Evolutionary conservation across 1,140 invertebrate species (phyloP).

Genomic region (Drosophila bocqueti): DNA sequence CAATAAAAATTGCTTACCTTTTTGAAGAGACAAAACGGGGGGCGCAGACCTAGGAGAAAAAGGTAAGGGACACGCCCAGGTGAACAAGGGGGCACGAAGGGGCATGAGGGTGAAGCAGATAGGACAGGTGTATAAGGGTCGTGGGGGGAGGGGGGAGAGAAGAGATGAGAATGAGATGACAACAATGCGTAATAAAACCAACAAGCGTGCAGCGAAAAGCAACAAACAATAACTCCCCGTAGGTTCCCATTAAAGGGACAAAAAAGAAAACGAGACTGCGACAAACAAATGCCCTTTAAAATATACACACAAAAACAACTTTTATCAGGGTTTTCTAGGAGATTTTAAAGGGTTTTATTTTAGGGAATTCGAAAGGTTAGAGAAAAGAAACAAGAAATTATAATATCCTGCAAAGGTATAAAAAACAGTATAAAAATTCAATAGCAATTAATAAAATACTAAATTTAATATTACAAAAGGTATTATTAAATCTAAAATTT

Average conservation of each 20-base stretch:
- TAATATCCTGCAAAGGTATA: too few species aligned
- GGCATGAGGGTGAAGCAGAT: not conserved
- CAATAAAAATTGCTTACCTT: slow-evolving; percentile 75
- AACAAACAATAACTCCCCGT: slow-evolving; percentile 35
- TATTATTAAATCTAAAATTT: too few species aligned
- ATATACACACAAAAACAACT: not conserved
- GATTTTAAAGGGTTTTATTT: not conserved
- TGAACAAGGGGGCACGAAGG: not conserved
- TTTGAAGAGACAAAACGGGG: slow-evolving; percentile 35
- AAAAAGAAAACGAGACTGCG: not conserved
- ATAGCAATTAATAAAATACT: too few species aligned
- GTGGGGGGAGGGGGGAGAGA: not conserved
- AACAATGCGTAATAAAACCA: slow-evolving; percentile 70
- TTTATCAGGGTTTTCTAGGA: not conserved
- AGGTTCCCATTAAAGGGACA: slow-evolving; percentile 1
- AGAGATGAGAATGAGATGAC: slow-evolving; percentile 17
- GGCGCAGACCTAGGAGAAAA: not conserved
- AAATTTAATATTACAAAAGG: too few species aligned
- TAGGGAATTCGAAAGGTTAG: too few species aligned
- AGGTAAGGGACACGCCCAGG: slow-evolving; percentile 23
- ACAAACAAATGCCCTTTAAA: slow-evolving; percentile 24
- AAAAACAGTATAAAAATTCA: too few species aligned
- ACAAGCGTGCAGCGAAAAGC: slow-evolving; percentile 44
- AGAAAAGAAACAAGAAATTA: too few species aligned
- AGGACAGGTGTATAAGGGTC: not conserved